Percentiles rank a stretch among this genome's conserved stretches.
These are phyloP conservation scores for Pleuronectes platessa DNA, from an alignment of 2,113 vertebrate genomes.

Conservation along the genomic window DNA sequence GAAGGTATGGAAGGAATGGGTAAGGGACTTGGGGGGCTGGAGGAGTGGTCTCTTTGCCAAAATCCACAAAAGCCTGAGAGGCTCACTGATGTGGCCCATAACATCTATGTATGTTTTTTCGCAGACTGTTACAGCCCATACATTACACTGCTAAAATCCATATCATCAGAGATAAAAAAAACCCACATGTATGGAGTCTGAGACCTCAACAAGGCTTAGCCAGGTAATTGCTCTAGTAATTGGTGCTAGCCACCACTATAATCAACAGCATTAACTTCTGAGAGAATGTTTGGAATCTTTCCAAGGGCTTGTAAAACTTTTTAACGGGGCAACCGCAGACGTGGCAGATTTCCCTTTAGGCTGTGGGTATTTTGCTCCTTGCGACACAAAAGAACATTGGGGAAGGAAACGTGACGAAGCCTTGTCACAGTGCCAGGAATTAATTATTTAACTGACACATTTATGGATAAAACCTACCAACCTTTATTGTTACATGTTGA, in stretches of 20 bases:
- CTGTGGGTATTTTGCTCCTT: constrained; percentile 2
- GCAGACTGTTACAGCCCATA: neutral
- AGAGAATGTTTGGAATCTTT: constrained; percentile 5
- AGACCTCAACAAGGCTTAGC: neutral
- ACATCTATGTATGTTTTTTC: neutral
- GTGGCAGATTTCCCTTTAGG: neutral
- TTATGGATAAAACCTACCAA: neutral
- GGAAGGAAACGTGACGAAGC: neutral
- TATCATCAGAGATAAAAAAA: neutral
- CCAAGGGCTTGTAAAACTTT: constrained; percentile 1
- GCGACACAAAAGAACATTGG: constrained; percentile 15
- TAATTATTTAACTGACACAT: neutral
- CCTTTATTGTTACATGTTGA: neutral
- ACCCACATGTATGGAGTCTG: neutral
- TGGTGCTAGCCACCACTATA: neutral
- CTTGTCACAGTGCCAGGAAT: neutral
- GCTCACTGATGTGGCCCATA: constrained; percentile 23
- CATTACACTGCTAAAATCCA: neutral
- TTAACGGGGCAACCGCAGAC: neutral
- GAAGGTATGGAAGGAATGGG: constrained; percentile 29
- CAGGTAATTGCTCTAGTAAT: neutral
- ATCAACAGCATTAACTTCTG: neutral
- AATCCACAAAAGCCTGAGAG: constrained; percentile 48
- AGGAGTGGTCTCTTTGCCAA: constrained; percentile 7
- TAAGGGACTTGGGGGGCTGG: neutral